These are phyloP conservation scores for Lepidochrysops patricia DNA, from an alignment of 2,888 invertebrate species.

Conservation along the genomic window DNA sequence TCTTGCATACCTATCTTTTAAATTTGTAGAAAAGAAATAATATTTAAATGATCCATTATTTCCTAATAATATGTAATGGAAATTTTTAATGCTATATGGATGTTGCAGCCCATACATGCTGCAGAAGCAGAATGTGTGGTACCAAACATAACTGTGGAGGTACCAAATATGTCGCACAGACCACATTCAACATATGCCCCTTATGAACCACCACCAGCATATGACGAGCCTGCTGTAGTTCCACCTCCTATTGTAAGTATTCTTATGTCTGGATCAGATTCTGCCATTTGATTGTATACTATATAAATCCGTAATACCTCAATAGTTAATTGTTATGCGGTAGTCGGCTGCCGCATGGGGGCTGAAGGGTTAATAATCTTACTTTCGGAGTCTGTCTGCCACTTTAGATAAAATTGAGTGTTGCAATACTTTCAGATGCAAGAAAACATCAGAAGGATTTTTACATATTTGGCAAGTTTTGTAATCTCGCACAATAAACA, in stretches of 20 bases:
- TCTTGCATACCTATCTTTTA: background rate
- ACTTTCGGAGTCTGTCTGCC: too few relatives aligned
- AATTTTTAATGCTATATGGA: background rate
- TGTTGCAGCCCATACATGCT: constrained; percentile 38
- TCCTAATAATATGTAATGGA: background rate
- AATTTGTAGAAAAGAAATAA: background rate
- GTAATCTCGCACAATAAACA: too few relatives aligned
- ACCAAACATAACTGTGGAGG: constrained; percentile 58
- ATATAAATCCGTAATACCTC: too few relatives aligned
- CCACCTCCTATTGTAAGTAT: constrained; percentile 56
- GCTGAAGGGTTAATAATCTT: too few relatives aligned
- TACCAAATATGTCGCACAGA: constrained; percentile 36
- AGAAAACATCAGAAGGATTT: too few relatives aligned
- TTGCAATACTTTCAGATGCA: too few relatives aligned
- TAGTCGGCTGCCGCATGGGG: too few relatives aligned
- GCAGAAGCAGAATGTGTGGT: constrained; percentile 59
- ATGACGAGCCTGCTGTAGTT: constrained; percentile 51
- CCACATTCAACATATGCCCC: constrained; percentile 48
- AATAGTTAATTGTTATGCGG: too few relatives aligned
- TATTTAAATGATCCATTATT: background rate
- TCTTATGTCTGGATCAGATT: too few relatives aligned
- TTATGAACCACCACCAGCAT: constrained; percentile 41
- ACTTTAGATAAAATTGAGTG: too few relatives aligned
- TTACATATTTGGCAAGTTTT: too few relatives aligned
- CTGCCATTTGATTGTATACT: too few relatives aligned